Base-by-base conservation (phyloP, 2,113 vertebrate genomes). In the Strigops habroptila region DNA sequence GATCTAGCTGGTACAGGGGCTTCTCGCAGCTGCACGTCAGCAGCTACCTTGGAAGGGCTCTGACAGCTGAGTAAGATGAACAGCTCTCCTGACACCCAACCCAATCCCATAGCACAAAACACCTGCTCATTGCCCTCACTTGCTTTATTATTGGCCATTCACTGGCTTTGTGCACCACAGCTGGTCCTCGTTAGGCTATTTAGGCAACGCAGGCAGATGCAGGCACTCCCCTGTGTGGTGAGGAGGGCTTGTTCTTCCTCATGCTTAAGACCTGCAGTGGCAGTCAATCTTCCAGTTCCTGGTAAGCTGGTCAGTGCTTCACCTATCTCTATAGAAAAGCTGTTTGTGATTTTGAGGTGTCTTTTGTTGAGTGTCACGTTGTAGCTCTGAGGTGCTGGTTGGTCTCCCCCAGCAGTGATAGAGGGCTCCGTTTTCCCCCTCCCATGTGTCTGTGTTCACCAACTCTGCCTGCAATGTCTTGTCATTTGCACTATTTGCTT, bases 161-260 rank as follows among this genome's bases (percentile, higher is more conserved):
- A 8, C 1, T 10, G 52, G 27, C 23, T 70, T 64, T 3, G 0
- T 30, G n/a, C 13, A 39, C 9, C 17, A 24, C 79, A 90, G 57
- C 67, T 93, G 46, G 18, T 31, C n/a, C 41, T 57, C 31, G 9
- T 18, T 14, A 33, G 59, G 53, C 10, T 90, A 8, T 68, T 76
- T 24, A 90, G 17, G 21, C 1, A 4, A 7, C 18, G 12, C 21
- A 55, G 43, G 37, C 2, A 37, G 25, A 5, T 0, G 2, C 0
- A 13, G 16, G 13, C 0, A 0, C 1, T n/a, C 1, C 4, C 11
- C 6, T 44, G 27, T 3, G 10, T 0, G 0, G 4, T 3, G 7
- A 10, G 9, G 4, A 22, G 4, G 8, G 8, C 1, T 24, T 1
- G 5, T 1, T 63, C 4, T 77, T 67, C 7, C 3, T 31, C 0